Evolutionary conservation across 2,888 invertebrate species (phyloP), one percentile per base, ranked within the genome.

Genomic region (Trisateles emortualis): DNA sequence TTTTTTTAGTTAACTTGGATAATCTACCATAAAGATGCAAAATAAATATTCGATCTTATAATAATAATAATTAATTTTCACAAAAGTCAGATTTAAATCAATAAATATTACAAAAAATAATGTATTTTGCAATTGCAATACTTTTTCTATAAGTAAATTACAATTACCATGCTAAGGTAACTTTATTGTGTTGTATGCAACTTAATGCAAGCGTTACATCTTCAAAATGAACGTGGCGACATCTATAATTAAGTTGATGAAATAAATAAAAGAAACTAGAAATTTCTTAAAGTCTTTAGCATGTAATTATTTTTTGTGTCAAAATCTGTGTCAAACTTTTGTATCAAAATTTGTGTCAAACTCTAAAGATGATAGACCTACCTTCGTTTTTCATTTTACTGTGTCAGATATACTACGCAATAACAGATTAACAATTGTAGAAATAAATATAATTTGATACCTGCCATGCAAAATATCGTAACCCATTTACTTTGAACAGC

Each of bases 91-190:
- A 64, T 61, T 58, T 53, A 50, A 60, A 61, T 53, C 10, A 50
- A 50, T 57, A 65, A 29, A 48, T 60, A 54, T 60, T 52, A 16
- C 26, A 63, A 52, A 51, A 53, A 44, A n/a, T n/a, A n/a, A 43
- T 39, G 50, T 56, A 38, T 56, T 54, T 11, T 47, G 41, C 56
- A 65, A 14, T 52, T 35, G 40, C 55, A 51, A 52, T 51, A 68
- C 33, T 39, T 41, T 59, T 56, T 42, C 50, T 68, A 68, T 59
- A 50, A 50, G 36, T 26, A 6, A 26, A 53, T 58, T 55, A 59
- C 48, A 40, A 63, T 68, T 59, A 66, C 69, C 69, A 43, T n/a
- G 47, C 64, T 65, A 73, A 54, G 73, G 73, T 73, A 73, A 73
- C 73, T 67, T 64, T 26, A 26, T 26, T 53, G 24, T 61, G 47